Conservation (phyloP, 35 echinoderm and acorn worm species). For the Amphiura filiformis region DNA sequence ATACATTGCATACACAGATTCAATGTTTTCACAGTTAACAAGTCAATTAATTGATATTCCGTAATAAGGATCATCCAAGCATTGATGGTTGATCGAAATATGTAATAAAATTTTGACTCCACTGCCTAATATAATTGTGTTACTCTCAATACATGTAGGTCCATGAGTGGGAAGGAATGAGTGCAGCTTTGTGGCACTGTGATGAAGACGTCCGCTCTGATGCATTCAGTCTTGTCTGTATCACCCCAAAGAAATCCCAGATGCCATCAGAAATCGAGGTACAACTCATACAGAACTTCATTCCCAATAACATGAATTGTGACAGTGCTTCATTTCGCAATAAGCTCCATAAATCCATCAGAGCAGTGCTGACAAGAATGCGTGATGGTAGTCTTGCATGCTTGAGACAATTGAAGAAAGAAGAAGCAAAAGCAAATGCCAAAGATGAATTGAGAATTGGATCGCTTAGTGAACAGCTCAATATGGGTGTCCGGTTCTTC, state of each 20-base stretch:
- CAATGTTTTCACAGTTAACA: no score
- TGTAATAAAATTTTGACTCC: no score
- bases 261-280: constrained; percentile 27
- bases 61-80: no score
- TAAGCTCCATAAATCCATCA: constrained; percentile 45
- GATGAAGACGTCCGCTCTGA: constrained; percentile 67
- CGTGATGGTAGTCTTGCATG: constrained; percentile 59
- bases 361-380: constrained; percentile 46
- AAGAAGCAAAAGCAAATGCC: no score
- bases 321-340: constrained; percentile 74
- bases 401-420: constrained; percentile 37
- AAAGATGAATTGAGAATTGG: neutral
- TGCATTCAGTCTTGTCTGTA: constrained; percentile 56
- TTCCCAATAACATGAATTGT: constrained; percentile 65
- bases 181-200: constrained; percentile 46
- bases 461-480: constrained; percentile 22
- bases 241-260: constrained; percentile 58
- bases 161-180: constrained; percentile 24
- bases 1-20: no score
- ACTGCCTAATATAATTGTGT: no score
- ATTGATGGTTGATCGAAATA: no score
- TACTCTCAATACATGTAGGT: no score
- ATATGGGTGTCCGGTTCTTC: constrained; percentile 13
- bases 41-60: no score
- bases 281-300: constrained; percentile 31